phyloP scores from a whole-genome alignment of 1,140 invertebrate species.

The Coenobita brevimanus region DNA sequence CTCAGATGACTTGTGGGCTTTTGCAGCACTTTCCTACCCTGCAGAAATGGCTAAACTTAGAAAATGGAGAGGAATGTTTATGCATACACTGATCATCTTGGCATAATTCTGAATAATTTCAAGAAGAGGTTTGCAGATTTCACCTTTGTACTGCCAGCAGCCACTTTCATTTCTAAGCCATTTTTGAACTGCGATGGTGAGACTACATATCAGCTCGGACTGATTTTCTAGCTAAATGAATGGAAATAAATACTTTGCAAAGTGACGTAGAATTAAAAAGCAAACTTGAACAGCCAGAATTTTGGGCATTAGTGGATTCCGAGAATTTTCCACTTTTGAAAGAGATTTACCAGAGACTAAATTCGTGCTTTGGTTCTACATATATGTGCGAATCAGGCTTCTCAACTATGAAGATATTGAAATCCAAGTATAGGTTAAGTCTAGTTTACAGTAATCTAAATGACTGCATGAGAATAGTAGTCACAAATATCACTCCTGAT shows the following conservation, averaged over 20 bases:
- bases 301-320: not conserved
- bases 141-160: not conserved
- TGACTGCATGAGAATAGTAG: slow-evolving; percentile 2
- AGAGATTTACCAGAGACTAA: no score
- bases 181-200: not conserved
- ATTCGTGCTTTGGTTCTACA: slow-evolving; percentile 2
- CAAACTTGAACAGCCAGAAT: not conserved
- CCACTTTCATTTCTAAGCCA: not conserved
- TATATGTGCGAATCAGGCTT: slow-evolving; percentile 2
- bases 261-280: slow-evolving; percentile 3
- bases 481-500: not conserved
- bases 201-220: not conserved
- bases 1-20: slow-evolving; percentile 1
- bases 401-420: not conserved
- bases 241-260: not conserved
- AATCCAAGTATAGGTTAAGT: not conserved
- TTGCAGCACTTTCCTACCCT: not conserved
- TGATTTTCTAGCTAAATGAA: not conserved
- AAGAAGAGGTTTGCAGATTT: not conserved
- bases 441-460: no score
- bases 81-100: not conserved
- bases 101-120: not conserved
- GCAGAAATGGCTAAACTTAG: not conserved
- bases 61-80: not conserved
- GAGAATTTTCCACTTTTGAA: no score